Base-by-base conservation (phyloP, 2,797 vertebrate genomes). In the Eulemur albifrons region DNA sequence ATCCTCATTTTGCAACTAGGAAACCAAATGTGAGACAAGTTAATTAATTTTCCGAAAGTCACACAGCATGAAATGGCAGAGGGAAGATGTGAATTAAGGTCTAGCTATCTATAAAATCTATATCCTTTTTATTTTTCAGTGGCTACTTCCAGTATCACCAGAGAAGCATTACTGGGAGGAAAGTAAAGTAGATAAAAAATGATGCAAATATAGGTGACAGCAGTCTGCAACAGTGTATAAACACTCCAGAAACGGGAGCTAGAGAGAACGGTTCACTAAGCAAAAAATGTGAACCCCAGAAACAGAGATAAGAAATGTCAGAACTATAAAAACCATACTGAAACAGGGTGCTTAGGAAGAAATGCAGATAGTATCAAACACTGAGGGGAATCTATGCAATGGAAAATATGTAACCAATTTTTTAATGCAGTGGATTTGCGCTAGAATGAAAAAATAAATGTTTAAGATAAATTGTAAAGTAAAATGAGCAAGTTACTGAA, bases 401-500 rank as follows among this genome's bases (percentile, higher is more conserved):
- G 18, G 9, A 63, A 76, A 23, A 32, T 2, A 48, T 7, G 12
- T 17, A 23, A n/a, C 61, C 8, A 70, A n/a, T 27, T 77, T 21
- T 72, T 83, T 57, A 57, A 21, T 57, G 32, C 20, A 69, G 7
- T 15, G 38, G 21, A 69, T 57, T 52, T 88, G 70, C 21, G 5
- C 52, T 91, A 79, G 48, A 13, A 84, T 59, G 57, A 40, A 79
- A 40, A 79, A 79, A 80, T 59, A 82, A 61, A 70, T 61, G 69
- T 77, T 88, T 77, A 48, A 76, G 30, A 87, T 88, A 91, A 76
- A 88, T 45, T 70, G 5, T 40, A 72, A 83, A 87, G 32, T 63
- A 91, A 70, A 86, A 94, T 63, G 43, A 95, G 52, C 69, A 92
- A 88, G 38, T 48, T 92, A 54, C 35, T 69, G 59, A 90, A 84